Evolutionary conservation across 2,888 invertebrate genomes (phyloP).

Genomic region (Reticulitermes lucifugus): DNA sequence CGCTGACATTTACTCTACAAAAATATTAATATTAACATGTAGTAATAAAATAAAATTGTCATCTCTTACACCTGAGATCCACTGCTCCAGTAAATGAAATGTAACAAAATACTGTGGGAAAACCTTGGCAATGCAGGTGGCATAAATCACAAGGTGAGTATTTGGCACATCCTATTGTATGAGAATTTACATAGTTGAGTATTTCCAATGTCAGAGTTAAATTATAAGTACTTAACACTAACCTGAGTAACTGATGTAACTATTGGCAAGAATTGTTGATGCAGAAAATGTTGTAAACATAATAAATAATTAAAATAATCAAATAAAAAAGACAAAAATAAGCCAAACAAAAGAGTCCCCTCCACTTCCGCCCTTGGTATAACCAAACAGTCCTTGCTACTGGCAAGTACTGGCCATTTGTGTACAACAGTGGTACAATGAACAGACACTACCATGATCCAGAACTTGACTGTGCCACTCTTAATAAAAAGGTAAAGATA

Average conservation of each 20-base stretch:
- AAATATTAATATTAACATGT: not conserved
- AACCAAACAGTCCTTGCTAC: not conserved
- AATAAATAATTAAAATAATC: not conserved
- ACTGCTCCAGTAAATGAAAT: slow-evolving; percentile 8
- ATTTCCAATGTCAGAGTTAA: not conserved
- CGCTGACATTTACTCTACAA: not conserved
- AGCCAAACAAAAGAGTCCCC: not conserved
- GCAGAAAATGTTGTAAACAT: not conserved
- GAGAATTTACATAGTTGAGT: not conserved
- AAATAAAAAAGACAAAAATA: not conserved
- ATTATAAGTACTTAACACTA: slow-evolving; percentile 15
- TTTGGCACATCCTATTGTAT: slow-evolving; percentile 14
- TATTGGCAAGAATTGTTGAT: not conserved
- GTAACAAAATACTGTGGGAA: slow-evolving; percentile 1
- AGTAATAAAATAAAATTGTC: not conserved
- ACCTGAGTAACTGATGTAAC: not conserved
- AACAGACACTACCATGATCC: not conserved
- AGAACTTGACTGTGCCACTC: not conserved
- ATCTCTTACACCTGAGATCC: not conserved
- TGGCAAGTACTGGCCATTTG: not conserved
- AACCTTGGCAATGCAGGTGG: not conserved
- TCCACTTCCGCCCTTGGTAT: not conserved
- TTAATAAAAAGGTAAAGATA: not conserved
- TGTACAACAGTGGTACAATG: not conserved
- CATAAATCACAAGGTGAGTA: slow-evolving; percentile 23